Conservation (phyloP, 2,113 vertebrate species). For the Oplegnathus fasciatus region DNA sequence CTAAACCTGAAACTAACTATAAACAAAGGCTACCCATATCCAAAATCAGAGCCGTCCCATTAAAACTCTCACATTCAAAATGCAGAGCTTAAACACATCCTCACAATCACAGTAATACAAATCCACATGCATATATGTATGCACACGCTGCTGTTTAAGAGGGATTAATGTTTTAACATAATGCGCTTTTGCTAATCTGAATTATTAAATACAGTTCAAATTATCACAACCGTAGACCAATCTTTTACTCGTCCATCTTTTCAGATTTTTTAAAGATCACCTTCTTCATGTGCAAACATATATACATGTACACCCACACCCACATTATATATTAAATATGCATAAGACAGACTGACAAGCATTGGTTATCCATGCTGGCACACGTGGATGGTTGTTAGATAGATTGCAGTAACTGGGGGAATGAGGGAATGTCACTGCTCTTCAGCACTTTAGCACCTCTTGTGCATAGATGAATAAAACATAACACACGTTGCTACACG, state of each 20-base stretch:
- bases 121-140: conserved; percentile 42
- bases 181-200: conserved; percentile 46
- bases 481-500: conserved; percentile 23
- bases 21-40: neutral
- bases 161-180: conserved; percentile 51
- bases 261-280: neutral
- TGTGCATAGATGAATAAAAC: conserved; percentile 57
- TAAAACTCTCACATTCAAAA: neutral
- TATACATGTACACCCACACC: neutral
- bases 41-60: neutral
- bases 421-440: conserved; percentile 37
- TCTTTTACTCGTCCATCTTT: neutral
- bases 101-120: conserved; percentile 4
- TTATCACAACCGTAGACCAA: conserved; percentile 12
- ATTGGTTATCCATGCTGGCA: conserved; percentile 20
- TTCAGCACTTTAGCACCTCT: conserved; percentile 54
- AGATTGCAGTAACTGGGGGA: conserved; percentile 38
- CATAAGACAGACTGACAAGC: conserved; percentile 21
- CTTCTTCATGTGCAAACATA: neutral
- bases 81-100: neutral
- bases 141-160: conserved; percentile 16
- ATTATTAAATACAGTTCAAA: conserved; percentile 49
- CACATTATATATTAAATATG: conserved; percentile 26
- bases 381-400: conserved; percentile 40
- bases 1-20: neutral